Base-by-base conservation (phyloP, 1,140 invertebrate species). In the Teleogryllus occipitalis region DNA sequence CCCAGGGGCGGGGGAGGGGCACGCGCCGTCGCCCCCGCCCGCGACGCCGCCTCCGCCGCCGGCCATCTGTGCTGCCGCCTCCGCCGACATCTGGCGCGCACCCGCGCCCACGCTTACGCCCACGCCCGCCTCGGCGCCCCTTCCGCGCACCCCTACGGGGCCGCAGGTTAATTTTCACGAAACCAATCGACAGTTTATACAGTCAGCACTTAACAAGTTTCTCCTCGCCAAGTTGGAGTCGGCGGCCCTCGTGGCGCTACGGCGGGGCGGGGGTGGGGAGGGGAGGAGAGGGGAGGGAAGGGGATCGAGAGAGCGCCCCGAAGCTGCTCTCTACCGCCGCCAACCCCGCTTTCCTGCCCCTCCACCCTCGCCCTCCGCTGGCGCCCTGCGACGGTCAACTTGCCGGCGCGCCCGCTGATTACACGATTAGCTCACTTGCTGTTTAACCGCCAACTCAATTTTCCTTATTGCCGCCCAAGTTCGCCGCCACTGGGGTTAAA, bases 391-490 rank as follows among this genome's bases (percentile, higher is more conserved):
- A 39, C 27, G 27, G 27, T 39, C 27, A 39, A 39, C 27, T 39
- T 39, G 27, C 27, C 27, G 27, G 27, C 27, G 27, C 27, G 27
- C 27, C 54, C 54, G 10, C 54, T 65, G 54, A 65, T 65, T 65
- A 65, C 54, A 65, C 54, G 54, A 65, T 65, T 65, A 65, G 54
- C 54, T 65, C 54, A 65, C 54, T 65, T 65, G 54, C 54, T 65
- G 54, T 65, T 65, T 65, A 65, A 65, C 54, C 54, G 54, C 54
- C 54, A 65, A 65, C 54, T 65, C 54, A 65, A 65, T 65, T 65
- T 65, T 65, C 54, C 54, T 65, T 65, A 65, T 65, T 65, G 54
- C 10, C 54, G 54, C 54, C 54, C 54, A 65, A 65, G 10, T 65
- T 65, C 54, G 2, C 18, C 54, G 54, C 54, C 54, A 18, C 10